Evolutionary conservation across 2,888 invertebrate genomes (phyloP).

Genomic region (Litoditis marina): DNA sequence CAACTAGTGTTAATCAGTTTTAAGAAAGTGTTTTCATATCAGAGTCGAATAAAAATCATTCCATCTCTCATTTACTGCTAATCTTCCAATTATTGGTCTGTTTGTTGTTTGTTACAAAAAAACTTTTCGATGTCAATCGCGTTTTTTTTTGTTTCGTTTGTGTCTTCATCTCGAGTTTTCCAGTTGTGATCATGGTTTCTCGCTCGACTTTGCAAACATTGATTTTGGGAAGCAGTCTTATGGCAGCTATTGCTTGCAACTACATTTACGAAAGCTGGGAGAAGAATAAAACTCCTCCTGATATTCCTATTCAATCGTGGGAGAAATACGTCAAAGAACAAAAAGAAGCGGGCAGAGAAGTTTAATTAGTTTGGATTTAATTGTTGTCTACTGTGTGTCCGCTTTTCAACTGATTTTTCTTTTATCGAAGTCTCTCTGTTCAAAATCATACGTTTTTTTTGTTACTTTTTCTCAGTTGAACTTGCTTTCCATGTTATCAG

Average conservation of each 20-base stretch:
- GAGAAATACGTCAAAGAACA: conserved; percentile 40
- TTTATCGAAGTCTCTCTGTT: not conserved
- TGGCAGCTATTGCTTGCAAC: conserved; percentile 26
- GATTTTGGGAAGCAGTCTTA: conserved; percentile 28
- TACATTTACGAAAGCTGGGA: conserved; percentile 33
- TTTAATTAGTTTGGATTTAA: conserved; percentile 5
- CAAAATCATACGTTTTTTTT: not conserved
- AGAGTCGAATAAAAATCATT: too few species aligned
- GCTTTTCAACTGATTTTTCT: not conserved
- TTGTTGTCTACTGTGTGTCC: not conserved
- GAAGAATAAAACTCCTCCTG: conserved; percentile 27
- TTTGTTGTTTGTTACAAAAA: too few species aligned
- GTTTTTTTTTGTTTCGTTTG: not conserved
- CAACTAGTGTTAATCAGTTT: too few species aligned
- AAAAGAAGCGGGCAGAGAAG: conserved; percentile 27
- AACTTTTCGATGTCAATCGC: too few species aligned
- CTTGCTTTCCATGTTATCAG: too few species aligned
- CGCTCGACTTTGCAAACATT: conserved; percentile 27
- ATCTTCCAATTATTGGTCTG: too few species aligned
- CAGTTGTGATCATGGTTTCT: conserved; percentile 24
- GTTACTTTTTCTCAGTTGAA: not conserved
- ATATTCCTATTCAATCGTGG: conserved; percentile 50
- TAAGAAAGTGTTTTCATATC: too few species aligned
- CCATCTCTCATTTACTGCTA: too few species aligned
- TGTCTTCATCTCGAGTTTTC: not conserved